Evolutionary conservation across 2,797 vertebrate species (phyloP), one percentile per base, ranked within the genome.

Genomic region (Acrocephalus scirpaceus): DNA sequence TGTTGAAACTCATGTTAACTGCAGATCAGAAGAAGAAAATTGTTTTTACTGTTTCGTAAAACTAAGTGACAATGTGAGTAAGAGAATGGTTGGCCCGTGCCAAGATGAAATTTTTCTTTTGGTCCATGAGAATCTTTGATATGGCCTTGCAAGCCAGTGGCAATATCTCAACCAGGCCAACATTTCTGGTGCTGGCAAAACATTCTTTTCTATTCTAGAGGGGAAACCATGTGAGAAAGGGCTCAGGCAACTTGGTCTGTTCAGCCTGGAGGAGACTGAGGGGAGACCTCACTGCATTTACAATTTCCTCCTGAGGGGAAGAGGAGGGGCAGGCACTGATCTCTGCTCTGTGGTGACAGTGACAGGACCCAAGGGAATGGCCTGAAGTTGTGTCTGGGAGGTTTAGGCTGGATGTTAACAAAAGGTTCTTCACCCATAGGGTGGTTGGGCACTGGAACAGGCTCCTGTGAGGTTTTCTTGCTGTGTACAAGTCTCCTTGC

Each of bases 281-380:
- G 11, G 2, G 3, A 56, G 19, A 32, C 1, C 9, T 48, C 48
- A 23, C 0, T 32, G 48, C 6, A 36, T 10, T 13, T 32, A 1
- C 3, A 54, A 7, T 8, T 20, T 60, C 20, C 36, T 51, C 1
- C 0, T 42, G 54, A 48, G 42, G 20, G 40, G 6, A 23, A 40
- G 17, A 54, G 14, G 3, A 38, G 25, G 11, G 14, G 12, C 77
- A 81, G 34, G 6, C 18, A 5, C 34, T 16, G 40, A 42, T 9
- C 54, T 48, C 21, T 13, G 2, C 40, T 47, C 25, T 54, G 5
- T 36, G 34, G n/a, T 34, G 30, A 36, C 25, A 51, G 17, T 3
- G 53, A 30, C n/a, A 61, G 47, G 7, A 74, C 21, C 3, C 0
- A 0, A 54, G 25, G 40, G 7, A 61, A 74, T 13, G 70, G 10